Conservation (phyloP, 2,797 vertebrate species). For the Microctenopoma lineatum region DNA sequence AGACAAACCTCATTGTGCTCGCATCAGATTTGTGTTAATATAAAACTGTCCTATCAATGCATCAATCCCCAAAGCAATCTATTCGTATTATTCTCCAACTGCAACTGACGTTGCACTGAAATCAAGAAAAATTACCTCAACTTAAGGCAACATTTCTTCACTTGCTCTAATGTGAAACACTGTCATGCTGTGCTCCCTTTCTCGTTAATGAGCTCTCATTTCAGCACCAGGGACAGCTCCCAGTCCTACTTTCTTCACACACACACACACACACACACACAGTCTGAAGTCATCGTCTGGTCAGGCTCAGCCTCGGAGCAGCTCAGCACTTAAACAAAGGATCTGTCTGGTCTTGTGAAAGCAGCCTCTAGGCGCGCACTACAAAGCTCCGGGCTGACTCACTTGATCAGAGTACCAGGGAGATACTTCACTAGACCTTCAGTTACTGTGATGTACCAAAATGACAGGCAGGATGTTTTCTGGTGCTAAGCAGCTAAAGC, state of each 20-base stretch:
- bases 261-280: neutral
- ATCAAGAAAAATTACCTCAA: slow-evolving; percentile 1
- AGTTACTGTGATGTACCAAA: slow-evolving; percentile 25
- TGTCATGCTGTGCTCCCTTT: slow-evolving; percentile 26
- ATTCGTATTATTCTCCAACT: neutral
- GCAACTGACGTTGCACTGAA: slow-evolving; percentile 1
- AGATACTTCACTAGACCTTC: slow-evolving; percentile 34
- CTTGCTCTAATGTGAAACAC: slow-evolving; percentile 20
- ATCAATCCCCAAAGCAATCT: neutral
- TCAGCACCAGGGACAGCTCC: slow-evolving; percentile 65
- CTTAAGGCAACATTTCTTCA: neutral
- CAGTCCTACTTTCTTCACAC: neutral
- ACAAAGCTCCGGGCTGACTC: slow-evolving; percentile 43
- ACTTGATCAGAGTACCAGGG: slow-evolving; percentile 44
- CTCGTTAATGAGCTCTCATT: slow-evolving; percentile 58
- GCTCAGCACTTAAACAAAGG: slow-evolving; percentile 40
- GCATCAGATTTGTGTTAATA: too few species aligned
- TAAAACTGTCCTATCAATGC: neutral
- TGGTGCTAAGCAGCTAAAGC: slow-evolving; percentile 24
- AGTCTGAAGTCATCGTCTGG: slow-evolving; percentile 40
- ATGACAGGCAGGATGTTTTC: slow-evolving; percentile 19
- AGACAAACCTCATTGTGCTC: too few species aligned
- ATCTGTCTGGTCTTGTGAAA: slow-evolving; percentile 46
- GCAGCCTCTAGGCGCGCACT: slow-evolving; percentile 28
- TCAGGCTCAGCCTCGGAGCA: slow-evolving; percentile 46